These are phyloP conservation scores for Drosophila lacteicornis DNA, from an alignment of 1,140 invertebrate species.

Conservation along the genomic window DNA sequence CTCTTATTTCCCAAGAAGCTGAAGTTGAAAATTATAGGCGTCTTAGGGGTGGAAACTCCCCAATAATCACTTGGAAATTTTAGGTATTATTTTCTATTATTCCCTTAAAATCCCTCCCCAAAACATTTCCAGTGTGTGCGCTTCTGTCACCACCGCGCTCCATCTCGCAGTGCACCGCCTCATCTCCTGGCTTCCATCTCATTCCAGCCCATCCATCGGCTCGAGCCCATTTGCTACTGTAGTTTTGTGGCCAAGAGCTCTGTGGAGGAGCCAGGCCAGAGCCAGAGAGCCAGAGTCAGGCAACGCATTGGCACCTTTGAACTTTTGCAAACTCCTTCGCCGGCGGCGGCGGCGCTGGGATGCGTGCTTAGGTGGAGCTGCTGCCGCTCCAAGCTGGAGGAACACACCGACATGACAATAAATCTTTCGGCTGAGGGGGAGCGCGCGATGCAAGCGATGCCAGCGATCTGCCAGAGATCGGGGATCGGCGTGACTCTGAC, in stretches of 20 bases:
- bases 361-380: slow-evolving; percentile 55
- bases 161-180: slow-evolving; percentile 8
- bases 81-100: no score
- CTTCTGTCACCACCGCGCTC: slow-evolving; percentile 14
- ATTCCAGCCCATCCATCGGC: slow-evolving; percentile 9
- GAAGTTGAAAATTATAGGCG: no score
- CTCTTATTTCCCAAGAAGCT: no score
- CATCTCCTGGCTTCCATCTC: slow-evolving; percentile 6
- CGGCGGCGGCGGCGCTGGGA: slow-evolving; percentile 17
- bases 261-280: slow-evolving; percentile 4
- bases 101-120: neutral
- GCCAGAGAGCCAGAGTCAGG: slow-evolving; percentile 1
- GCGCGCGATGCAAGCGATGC: slow-evolving; percentile 4
- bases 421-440: slow-evolving; percentile 53
- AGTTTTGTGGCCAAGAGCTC: slow-evolving; percentile 25
- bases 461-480: slow-evolving; percentile 51
- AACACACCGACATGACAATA: slow-evolving; percentile 72
- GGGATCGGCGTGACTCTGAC: slow-evolving; percentile 72
- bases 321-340: slow-evolving; percentile 57
- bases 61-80: no score
- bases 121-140: neutral
- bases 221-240: slow-evolving; percentile 45
- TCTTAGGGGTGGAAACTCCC: no score
- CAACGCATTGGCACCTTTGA: slow-evolving; percentile 80
- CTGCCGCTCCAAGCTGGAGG: slow-evolving; percentile 16